These are phyloP conservation scores for cat (Felis catus) DNA, from an alignment of 2,113 vertebrate genomes.

Conservation along the genomic window F.catus_Fca126_mat1.0 CM031419.1:168100501-168101000, in stretches of 20 bases:
- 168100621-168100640: neutral
- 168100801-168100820: neutral
- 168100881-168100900: neutral
- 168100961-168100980: neutral
- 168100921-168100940: neutral
- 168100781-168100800: neutral
- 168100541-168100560: neutral
- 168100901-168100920: neutral
- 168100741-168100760: neutral
- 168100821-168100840: neutral
- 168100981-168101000: neutral
- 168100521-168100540: neutral
- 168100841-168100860: neutral
- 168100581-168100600: neutral
- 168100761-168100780: neutral
- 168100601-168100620: neutral
- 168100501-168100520: neutral
- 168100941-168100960: neutral
- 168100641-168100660: neutral
- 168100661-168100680: neutral
- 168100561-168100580: neutral
- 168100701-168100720: neutral
- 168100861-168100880: neutral
- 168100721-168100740: neutral
- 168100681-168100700: neutral